Base-by-base conservation (phyloP, 2,797 vertebrate species). In the Spinus olivaceus region DNA sequence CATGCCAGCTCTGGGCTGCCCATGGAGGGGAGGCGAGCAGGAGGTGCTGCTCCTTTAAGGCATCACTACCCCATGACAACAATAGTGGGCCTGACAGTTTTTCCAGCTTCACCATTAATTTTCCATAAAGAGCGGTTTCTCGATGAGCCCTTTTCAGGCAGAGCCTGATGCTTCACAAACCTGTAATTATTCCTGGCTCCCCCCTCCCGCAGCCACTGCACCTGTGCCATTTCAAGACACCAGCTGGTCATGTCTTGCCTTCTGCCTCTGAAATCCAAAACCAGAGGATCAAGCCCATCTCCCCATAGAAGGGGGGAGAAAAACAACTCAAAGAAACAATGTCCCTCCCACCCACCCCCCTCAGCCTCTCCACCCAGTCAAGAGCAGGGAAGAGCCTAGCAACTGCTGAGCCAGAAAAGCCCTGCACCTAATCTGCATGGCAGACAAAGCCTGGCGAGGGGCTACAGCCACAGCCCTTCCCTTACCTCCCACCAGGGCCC, bases 131-230 rank as follows among this genome's bases (percentile, higher is more conserved):
- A 98, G 97, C 97, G 95, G 95, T 97, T 97, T 97, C 96, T 96
- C 95, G 83, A 96, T 70, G 92, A 97, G 96, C 49, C 90, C 96
- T 94, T 97, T 97, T 98, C 97, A 98, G 97, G 97, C 97, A 96
- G 96, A 97, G 97, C 96, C 97, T 97, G 97, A 97, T 93, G 98
- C 97, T 97, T 97, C 97, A 95, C 96, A 97, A 98, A 98, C 98
- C 98, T 98, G 97, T 98, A 98, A 98, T 98, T 98, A 98, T 98
- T 97, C 97, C 94, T 97, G 96, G 95, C 94, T 98, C 97, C 96
- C 97, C 97, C 97, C 97, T 98, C 97, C 98, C 78, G 96, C 97
- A 96, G 98, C 96, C 98, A 97, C 96, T 98, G 98, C 98, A 98
- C 98, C 98, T 98, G 98, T 98, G 98, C 96, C 98, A 96, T 97